Conservation (phyloP, 2,113 vertebrate species). For the Noctilio leporinus region DNA sequence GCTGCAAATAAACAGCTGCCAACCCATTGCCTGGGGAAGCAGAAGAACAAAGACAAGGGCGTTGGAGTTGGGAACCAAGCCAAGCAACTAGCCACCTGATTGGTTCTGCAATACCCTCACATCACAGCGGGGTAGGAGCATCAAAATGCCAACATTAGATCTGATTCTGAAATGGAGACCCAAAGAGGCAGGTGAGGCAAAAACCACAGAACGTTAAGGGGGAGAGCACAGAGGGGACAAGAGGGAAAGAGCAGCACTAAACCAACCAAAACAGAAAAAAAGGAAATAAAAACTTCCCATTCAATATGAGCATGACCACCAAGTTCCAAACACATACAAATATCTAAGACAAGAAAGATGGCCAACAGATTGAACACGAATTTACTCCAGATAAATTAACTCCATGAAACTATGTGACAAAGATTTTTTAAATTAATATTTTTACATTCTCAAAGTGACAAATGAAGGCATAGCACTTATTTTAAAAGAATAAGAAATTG, state of each 20-base stretch:
- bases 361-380: background rate
- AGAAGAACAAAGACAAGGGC: background rate
- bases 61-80: background rate
- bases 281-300: background rate
- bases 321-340: background rate
- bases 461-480: background rate
- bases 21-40: background rate
- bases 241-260: background rate
- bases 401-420: background rate
- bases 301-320: background rate
- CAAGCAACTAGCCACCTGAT: background rate
- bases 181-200: background rate
- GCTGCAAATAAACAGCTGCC: background rate
- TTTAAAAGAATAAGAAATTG: constrained; percentile 4
- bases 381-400: background rate
- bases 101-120: background rate
- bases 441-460: background rate
- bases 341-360: background rate
- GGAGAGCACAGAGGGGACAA: background rate
- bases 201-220: background rate
- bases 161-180: background rate
- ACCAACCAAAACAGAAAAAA: background rate
- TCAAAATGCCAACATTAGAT: background rate
- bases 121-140: background rate
- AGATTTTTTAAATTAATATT: background rate